Percentiles rank a stretch among this genome's conserved stretches.
These are phyloP conservation scores for Chymomyza fuscimana DNA, from an alignment of 2,888 invertebrate species.

Conservation along the genomic window DNA sequence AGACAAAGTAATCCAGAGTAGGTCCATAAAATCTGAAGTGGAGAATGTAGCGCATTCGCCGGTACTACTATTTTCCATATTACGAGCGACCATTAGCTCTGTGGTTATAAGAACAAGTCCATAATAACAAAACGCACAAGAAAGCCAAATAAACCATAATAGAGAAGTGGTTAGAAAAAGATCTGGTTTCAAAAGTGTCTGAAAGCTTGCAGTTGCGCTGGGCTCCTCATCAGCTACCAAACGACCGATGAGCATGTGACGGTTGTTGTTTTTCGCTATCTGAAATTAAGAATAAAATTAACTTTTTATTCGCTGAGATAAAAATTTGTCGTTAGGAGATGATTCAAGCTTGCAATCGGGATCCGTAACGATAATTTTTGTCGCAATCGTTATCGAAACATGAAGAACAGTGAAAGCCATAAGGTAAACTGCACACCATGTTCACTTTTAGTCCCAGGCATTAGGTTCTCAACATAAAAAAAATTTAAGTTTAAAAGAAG, in stretches of 20 bases:
- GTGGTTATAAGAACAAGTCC: constrained; percentile 96
- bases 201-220: constrained; percentile 83
- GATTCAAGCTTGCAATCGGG: too few relatives aligned
- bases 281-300: constrained; percentile 5
- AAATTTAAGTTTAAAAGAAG: constrained; percentile 19
- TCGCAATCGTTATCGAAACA: too few relatives aligned
- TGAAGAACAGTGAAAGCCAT: too few relatives aligned
- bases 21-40: constrained; percentile 93
- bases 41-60: constrained; percentile 84
- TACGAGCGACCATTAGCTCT: constrained; percentile 86
- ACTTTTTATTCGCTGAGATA: neutral
- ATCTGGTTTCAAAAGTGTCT: constrained; percentile 90
- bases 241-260: constrained; percentile 92
- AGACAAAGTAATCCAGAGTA: constrained; percentile 95
- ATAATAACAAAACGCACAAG: constrained; percentile 96
- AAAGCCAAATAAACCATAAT: constrained; percentile 96
- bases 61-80: constrained; percentile 22
- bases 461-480: neutral
- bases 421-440: too few relatives aligned
- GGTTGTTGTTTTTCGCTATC: constrained; percentile 86
- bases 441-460: too few relatives aligned
- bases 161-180: constrained; percentile 90
- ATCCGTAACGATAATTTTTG: too few relatives aligned
- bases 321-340: too few relatives aligned
- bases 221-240: constrained; percentile 89